phyloP scores from a whole-genome alignment of 2,797 vertebrate species.

The Bucorvus abyssinicus region DNA sequence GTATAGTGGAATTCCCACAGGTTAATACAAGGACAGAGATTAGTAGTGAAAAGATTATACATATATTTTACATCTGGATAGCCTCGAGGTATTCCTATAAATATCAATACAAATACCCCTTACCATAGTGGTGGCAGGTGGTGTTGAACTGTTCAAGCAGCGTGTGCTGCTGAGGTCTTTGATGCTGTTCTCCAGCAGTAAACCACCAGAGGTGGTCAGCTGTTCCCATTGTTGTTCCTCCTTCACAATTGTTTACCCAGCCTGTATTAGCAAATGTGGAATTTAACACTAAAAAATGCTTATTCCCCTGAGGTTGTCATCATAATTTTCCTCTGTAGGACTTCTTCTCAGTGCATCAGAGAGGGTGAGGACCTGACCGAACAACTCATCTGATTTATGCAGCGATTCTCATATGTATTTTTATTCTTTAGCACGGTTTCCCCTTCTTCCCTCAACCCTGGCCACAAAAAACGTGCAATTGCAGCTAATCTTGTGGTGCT shows the following conservation, averaged over 20 bases:
- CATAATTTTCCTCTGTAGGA: background rate
- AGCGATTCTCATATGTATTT: background rate
- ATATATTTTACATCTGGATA: background rate
- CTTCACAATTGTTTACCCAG: background rate
- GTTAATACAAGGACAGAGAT: background rate
- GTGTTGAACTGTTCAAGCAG: background rate
- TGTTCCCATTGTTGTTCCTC: background rate
- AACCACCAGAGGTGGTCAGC: background rate
- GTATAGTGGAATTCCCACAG: background rate
- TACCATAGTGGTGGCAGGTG: background rate
- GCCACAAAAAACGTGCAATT: background rate
- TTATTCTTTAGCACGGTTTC: background rate
- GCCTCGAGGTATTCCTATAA: background rate
- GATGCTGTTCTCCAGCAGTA: background rate
- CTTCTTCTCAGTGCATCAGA: background rate
- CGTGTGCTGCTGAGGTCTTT: background rate
- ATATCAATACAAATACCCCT: background rate
- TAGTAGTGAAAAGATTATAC: background rate
- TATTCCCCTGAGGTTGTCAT: background rate
- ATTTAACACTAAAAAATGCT: background rate
- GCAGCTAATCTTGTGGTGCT: background rate
- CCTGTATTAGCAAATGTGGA: background rate
- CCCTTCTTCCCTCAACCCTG: background rate
- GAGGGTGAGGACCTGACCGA: background rate
- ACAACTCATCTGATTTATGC: background rate